Conservation (phyloP, 2,888 invertebrate species). For the Zhuqinia jingwanae region DNA sequence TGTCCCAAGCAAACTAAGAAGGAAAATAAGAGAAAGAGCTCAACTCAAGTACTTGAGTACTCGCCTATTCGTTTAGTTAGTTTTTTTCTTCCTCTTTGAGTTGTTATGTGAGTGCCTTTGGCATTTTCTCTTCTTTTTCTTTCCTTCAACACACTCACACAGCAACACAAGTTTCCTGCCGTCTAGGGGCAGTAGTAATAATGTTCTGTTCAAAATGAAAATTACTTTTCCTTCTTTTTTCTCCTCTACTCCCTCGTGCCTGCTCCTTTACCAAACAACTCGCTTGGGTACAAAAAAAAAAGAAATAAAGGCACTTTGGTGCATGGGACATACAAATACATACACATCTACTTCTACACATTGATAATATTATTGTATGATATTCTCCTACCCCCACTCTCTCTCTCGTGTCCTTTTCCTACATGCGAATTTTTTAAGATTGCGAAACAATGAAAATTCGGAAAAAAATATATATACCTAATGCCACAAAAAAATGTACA, state of each 20-base stretch:
- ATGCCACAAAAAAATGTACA: no score
- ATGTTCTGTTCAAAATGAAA: constrained; percentile 47
- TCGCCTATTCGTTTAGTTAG: constrained; percentile 40
- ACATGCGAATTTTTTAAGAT: neutral
- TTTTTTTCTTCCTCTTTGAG: constrained; percentile 31
- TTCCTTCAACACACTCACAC: constrained; percentile 5
- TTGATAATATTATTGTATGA: no score
- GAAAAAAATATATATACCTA: no score
- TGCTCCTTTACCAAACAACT: constrained; percentile 29
- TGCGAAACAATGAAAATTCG: constrained; percentile 17
- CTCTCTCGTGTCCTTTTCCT: neutral
- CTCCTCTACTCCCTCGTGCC: constrained; percentile 6
- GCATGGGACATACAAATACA: neutral
- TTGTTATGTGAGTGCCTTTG: constrained; percentile 52
- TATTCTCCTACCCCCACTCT: no score
- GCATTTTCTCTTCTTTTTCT: constrained; percentile 42
- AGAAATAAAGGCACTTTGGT: no score
- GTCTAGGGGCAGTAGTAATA: constrained; percentile 27
- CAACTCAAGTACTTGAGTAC: neutral
- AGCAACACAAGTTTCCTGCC: constrained; percentile 12
- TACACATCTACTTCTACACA: neutral
- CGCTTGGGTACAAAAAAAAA: constrained; percentile 34
- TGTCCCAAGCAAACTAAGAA: constrained; percentile 50
- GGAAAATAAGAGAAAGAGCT: neutral
- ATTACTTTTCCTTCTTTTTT: constrained; percentile 34